Conservation (phyloP, 2,113 vertebrate species). For the Mirounga angustirostris region DNA sequence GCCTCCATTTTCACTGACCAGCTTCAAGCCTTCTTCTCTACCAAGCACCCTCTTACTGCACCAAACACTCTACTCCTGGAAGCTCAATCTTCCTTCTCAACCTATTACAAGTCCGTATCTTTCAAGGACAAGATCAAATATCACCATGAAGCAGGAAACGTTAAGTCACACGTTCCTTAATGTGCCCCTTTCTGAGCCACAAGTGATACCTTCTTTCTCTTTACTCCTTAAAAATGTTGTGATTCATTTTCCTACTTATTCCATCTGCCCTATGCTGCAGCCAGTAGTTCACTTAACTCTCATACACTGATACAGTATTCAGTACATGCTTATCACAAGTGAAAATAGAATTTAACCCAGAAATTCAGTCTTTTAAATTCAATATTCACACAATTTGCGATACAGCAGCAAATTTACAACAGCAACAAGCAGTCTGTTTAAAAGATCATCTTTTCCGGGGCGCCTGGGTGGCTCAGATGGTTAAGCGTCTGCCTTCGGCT, state of each 20-base stretch:
- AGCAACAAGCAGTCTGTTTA: conserved; percentile 31
- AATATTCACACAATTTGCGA: conserved; percentile 5
- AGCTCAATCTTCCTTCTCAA: not conserved
- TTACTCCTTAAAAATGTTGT: not conserved
- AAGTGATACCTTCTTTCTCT: conserved; percentile 19
- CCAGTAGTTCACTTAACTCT: conserved; percentile 18
- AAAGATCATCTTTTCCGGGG: conserved; percentile 15
- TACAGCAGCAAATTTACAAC: not conserved
- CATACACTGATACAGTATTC: not conserved
- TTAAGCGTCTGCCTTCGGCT: no score
- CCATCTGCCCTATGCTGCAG: not conserved
- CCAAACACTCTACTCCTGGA: not conserved
- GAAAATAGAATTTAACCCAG: not conserved
- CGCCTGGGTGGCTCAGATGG: no score
- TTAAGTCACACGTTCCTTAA: not conserved
- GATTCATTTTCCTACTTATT: not conserved
- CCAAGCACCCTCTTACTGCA: not conserved
- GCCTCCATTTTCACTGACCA: not conserved
- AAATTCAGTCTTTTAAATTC: not conserved
- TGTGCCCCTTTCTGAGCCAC: not conserved
- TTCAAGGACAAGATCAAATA: conserved; percentile 23
- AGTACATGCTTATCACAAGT: not conserved
- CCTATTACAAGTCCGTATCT: not conserved
- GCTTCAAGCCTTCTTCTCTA: not conserved
- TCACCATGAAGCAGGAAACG: not conserved